Conservation (phyloP, 2,113 vertebrate genomes). For the Sphyrna mokarran region DNA sequence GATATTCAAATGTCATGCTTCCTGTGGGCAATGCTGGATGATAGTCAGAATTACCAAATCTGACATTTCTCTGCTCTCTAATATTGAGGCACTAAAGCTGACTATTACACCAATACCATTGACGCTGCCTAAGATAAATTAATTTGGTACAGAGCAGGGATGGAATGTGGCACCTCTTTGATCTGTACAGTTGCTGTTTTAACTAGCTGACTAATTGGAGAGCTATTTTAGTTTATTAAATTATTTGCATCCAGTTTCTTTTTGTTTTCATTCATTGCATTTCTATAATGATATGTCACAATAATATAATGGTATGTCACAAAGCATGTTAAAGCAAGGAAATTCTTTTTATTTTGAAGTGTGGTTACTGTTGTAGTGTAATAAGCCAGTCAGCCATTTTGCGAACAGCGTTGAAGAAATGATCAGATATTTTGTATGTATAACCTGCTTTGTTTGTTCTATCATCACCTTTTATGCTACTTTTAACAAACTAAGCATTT, state of each 20-base stretch:
- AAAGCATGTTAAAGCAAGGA: background rate
- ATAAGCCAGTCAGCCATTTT: background rate
- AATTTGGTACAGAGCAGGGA: background rate
- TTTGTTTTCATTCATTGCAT: background rate
- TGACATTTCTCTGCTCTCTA: background rate
- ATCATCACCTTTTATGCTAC: too few relatives aligned
- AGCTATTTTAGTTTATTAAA: background rate
- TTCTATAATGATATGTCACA: background rate
- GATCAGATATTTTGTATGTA: background rate
- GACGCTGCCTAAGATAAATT: background rate
- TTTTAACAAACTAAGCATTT: background rate
- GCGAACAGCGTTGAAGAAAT: background rate
- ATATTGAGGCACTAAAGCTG: background rate
- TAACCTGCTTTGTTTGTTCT: background rate
- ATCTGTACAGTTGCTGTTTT: background rate
- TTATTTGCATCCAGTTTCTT: background rate
- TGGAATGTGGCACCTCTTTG: background rate
- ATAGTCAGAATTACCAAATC: background rate
- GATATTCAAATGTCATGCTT: background rate
- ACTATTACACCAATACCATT: background rate
- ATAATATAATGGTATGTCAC: background rate
- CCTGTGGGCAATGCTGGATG: background rate
- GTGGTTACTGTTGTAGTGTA: background rate
- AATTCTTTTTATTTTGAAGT: background rate
- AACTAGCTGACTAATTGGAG: background rate